Evolutionary conservation across 2,888 invertebrate species (phyloP), one percentile per base, ranked within the genome.

Genomic region (Leucoma salicis): DNA sequence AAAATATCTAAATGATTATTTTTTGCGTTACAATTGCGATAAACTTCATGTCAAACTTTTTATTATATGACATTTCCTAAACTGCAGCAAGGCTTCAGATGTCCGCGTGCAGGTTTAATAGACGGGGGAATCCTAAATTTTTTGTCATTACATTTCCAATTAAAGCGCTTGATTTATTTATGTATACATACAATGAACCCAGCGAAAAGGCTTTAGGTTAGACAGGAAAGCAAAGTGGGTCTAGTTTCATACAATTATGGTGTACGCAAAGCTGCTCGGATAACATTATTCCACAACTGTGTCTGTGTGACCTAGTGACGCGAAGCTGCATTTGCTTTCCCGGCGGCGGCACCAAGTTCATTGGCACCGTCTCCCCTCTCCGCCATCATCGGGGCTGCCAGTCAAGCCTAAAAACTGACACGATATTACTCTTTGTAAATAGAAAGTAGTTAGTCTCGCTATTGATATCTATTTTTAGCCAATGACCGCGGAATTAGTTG

Each of bases 261-360:
- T 65, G 63, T 63, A 47, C 57, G 52, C 57, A 46, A 65, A 65
- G 66, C 63, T 72, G 72, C 70, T 66, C 65, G 66, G 63, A 48
- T 69, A 70, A 55, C 59, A 63, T 64, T 70, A 74, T 74, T 73
- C 66, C 68, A 70, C 68, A 72, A 70, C 74, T 66, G 66, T 74
- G 74, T 75, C 68, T 71, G 70, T 73, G 69, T 82, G 82, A 82
- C 82, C 84, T 75, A 82, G 77, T 82, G 64, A 69, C 70, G 70
- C 68, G 68, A 75, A 67, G 67, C 72, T 75, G 75, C 71, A 73
- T 76, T 79, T 78, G 80, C 82, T 83, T 83, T 83, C 82, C 81
- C 80, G 72, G 43, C 75, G 71, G 70, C 70, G 71, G 35, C 70
- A 70, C 70, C 76, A 81, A 85, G 85, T 85, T 86, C 85, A 84